Evolutionary conservation across 92 coral and sea anemone genomes (phyloP).

Genomic region (Pocillopora meandrina): DNA sequence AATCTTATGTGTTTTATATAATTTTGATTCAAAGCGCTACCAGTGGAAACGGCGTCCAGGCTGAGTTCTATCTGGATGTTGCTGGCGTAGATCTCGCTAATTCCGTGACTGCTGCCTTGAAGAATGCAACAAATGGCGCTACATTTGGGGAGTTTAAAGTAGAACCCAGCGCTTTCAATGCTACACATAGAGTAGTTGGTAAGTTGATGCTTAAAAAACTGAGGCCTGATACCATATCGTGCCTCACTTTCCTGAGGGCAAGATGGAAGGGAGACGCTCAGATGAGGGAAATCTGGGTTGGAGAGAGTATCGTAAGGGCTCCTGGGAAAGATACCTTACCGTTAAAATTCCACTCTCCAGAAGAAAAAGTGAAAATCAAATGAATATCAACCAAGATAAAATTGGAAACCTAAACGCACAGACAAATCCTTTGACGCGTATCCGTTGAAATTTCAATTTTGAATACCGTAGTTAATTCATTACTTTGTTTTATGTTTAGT

Average conservation of each 20-base stretch:
- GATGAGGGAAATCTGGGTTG: too few species aligned
- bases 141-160: background rate
- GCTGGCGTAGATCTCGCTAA: background rate
- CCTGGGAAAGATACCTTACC: too few species aligned
- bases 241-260: too few species aligned
- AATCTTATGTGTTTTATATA: background rate
- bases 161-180: background rate
- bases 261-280: too few species aligned
- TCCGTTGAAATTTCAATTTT: background rate
- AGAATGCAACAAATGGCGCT: background rate
- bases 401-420: too few species aligned
- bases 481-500: constrained; percentile 31
- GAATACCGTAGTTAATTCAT: background rate
- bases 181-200: constrained; percentile 3
- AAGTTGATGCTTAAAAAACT: background rate
- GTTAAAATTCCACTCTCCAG: too few species aligned
- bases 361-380: too few species aligned
- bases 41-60: background rate
- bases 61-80: constrained; percentile 32
- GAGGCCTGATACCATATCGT: background rate
- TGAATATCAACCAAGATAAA: too few species aligned
- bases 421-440: too few species aligned
- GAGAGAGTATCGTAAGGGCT: too few species aligned
- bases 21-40: background rate
- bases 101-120: background rate